These are phyloP conservation scores for Cepaea hortensis DNA, from an alignment of 2,888 invertebrate species.

Conservation along the genomic window DNA sequence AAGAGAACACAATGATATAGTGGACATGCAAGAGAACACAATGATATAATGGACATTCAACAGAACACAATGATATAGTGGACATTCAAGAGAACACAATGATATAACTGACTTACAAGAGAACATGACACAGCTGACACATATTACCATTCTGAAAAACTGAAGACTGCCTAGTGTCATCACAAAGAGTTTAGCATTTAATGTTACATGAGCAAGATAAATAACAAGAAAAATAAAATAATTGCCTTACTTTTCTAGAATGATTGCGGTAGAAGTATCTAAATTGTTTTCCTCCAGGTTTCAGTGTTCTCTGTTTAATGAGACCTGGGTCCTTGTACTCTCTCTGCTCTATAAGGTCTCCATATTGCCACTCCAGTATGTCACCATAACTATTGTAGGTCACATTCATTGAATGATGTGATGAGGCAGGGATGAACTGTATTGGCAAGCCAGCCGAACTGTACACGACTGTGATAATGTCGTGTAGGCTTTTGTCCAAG, in stretches of 20 bases:
- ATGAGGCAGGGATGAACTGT: constrained; percentile 66
- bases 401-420: constrained; percentile 82
- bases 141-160: too few relatives aligned
- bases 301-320: constrained; percentile 88
- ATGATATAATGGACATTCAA: too few relatives aligned
- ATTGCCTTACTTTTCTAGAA: constrained; percentile 78
- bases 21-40: too few relatives aligned
- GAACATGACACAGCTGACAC: too few relatives aligned
- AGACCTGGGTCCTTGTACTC: constrained; percentile 90
- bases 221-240: background rate
- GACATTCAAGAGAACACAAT: too few relatives aligned
- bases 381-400: constrained; percentile 86
- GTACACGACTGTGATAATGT: constrained; percentile 90
- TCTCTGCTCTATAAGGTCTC: constrained; percentile 89
- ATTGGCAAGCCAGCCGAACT: constrained; percentile 93
- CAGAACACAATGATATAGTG: too few relatives aligned
- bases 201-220: background rate
- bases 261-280: constrained; percentile 93
- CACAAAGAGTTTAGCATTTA: background rate
- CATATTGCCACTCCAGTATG: constrained; percentile 82
- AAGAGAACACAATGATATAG: too few relatives aligned
- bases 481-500: constrained; percentile 88
- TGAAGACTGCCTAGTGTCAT: too few relatives aligned
- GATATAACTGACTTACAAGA: too few relatives aligned
- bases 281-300: constrained; percentile 87